A percentile compares a stretch with the other conserved stretches of the same genome.
These are phyloP conservation scores for Paracanthobrama guichenoti DNA, from an alignment of 2,113 vertebrate genomes.

Conservation along the genomic window DNA sequence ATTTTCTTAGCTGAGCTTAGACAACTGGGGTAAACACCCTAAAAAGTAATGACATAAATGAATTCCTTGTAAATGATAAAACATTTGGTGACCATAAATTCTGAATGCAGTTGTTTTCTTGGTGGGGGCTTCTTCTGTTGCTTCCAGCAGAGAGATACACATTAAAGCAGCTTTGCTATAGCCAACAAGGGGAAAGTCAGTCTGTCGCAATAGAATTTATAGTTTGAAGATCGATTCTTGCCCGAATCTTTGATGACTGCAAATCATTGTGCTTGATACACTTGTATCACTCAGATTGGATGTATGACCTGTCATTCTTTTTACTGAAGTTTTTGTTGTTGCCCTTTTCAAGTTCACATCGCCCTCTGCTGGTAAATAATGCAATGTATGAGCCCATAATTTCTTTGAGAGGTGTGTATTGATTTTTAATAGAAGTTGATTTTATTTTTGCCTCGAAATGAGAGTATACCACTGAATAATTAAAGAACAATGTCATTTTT, in stretches of 20 bases:
- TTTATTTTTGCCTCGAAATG: not conserved
- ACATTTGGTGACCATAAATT: not conserved
- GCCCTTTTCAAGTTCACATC: not conserved
- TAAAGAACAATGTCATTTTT: not conserved
- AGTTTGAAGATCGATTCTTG: not conserved
- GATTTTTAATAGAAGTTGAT: not conserved
- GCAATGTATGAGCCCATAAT: not conserved
- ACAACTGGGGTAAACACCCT: not conserved
- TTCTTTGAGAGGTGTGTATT: not conserved
- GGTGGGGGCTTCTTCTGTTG: not conserved
- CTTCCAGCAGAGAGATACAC: not conserved
- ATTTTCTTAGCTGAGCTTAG: not conserved
- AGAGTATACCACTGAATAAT: not conserved
- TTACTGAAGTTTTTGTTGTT: not conserved
- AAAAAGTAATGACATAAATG: not conserved
- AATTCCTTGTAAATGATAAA: too few relatives aligned
- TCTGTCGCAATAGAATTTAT: not conserved
- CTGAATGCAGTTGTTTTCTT: not conserved
- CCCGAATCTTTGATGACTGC: not conserved
- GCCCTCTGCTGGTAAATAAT: conserved; percentile 25
- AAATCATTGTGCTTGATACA: not conserved
- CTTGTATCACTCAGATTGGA: not conserved
- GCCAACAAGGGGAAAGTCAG: not conserved
- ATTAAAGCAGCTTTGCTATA: not conserved
- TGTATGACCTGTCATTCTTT: not conserved